phyloP scores from a whole-genome alignment of 1,140 invertebrate genomes.

The Macrosteles quadrilineatus region DNA sequence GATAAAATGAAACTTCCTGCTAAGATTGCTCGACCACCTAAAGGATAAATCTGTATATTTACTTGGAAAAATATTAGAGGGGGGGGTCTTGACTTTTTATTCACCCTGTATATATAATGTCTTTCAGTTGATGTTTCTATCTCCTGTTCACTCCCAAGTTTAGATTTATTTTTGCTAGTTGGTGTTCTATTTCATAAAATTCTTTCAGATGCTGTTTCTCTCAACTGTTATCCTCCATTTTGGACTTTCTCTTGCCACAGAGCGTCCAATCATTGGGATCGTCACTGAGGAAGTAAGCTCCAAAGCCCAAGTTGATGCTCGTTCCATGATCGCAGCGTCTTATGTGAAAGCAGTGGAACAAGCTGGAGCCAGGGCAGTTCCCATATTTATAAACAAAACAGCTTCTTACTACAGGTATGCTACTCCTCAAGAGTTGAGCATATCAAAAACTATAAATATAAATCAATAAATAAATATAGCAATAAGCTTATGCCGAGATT shows the following conservation, averaged over 20 bases:
- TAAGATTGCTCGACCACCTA: too few relatives aligned
- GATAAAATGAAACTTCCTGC: too few relatives aligned
- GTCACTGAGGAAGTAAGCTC: constrained; percentile 32
- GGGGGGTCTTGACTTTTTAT: too few relatives aligned
- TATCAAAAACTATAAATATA: background rate
- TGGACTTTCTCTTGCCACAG: constrained; percentile 61
- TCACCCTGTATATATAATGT: too few relatives aligned
- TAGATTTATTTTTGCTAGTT: too few relatives aligned
- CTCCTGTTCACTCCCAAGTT: too few relatives aligned
- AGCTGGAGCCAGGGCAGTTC: constrained; percentile 77
- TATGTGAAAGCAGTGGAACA: constrained; percentile 86
- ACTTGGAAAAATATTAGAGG: too few relatives aligned
- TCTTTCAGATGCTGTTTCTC: too few relatives aligned
- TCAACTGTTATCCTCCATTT: background rate
- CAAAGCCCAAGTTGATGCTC: constrained; percentile 41
- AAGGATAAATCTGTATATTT: too few relatives aligned
- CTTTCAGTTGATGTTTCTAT: too few relatives aligned
- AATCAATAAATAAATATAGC: background rate
- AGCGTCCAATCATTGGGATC: constrained; percentile 36
- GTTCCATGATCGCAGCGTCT: constrained; percentile 76
- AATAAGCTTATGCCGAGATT: background rate
- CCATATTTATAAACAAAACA: constrained; percentile 56
- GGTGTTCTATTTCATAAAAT: too few relatives aligned
- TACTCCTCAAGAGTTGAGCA: background rate
- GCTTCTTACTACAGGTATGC: constrained; percentile 33